A percentile compares a stretch with the other conserved stretches of the same genome.
These are phyloP conservation scores for Catamblyrhynchus diadema DNA, from an alignment of 2,797 vertebrate species.

Conservation along the genomic window DNA sequence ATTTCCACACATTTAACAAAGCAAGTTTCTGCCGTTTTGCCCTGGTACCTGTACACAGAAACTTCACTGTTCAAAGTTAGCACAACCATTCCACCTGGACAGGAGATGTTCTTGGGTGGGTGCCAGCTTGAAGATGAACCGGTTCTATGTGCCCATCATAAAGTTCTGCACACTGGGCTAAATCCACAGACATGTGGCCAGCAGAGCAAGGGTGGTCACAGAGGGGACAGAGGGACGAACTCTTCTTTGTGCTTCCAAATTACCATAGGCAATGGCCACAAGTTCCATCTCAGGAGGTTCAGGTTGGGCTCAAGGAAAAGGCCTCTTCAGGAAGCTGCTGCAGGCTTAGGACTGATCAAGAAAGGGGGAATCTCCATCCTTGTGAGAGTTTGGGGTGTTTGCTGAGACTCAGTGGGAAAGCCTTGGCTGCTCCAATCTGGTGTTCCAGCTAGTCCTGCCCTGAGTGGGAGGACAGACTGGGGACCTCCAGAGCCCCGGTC, in stretches of 20 bases:
- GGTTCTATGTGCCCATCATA: neutral
- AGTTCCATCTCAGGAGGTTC: neutral
- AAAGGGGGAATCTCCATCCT: neutral
- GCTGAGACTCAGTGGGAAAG: neutral
- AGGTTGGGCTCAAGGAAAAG: neutral
- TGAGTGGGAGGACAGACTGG: neutral
- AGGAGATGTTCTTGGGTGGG: neutral
- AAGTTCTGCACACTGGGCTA: neutral
- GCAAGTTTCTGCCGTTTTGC: neutral
- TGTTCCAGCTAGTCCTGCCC: neutral
- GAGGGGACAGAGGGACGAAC: neutral
- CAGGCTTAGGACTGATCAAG: neutral
- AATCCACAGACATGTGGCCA: neutral
- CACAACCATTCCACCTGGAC: neutral
- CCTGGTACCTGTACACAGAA: neutral
- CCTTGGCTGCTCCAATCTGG: neutral
- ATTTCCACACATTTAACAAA: neutral
- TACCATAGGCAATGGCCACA: neutral
- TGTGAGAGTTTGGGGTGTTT: neutral
- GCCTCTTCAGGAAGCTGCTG: neutral
- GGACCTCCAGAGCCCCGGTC: neutral
- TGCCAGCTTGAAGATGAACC: neutral
- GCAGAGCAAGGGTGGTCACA: neutral
- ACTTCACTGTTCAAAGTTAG: neutral
- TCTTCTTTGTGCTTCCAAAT: neutral